Evolutionary conservation across 2,113 vertebrate species (phyloP).

Genomic region (Zapornia atra): DNA sequence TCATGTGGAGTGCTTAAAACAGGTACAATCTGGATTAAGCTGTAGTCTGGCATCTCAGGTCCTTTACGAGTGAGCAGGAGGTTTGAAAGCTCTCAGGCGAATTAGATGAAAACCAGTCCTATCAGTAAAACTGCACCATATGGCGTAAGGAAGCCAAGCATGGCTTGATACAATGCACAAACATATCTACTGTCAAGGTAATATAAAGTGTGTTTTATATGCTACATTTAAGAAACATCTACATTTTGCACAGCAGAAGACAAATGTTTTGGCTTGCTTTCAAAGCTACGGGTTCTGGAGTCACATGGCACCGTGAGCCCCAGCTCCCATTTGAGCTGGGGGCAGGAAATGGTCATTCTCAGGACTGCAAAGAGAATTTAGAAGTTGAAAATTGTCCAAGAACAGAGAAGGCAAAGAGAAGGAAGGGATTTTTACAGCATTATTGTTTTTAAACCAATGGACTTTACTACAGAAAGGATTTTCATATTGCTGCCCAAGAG

Average conservation of each 20-base stretch:
- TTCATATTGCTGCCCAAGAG: neutral
- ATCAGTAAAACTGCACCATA: neutral
- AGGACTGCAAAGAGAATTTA: fast-evolving
- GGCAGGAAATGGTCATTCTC: neutral
- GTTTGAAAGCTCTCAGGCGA: neutral
- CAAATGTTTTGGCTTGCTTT: neutral
- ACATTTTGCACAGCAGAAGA: neutral
- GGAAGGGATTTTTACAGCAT: neutral
- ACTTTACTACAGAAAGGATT: neutral
- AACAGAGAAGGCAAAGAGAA: neutral
- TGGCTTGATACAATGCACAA: neutral
- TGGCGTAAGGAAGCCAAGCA: neutral
- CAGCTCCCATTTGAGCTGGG: neutral
- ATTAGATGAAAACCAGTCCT: neutral
- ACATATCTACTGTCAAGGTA: neutral
- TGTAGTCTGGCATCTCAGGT: neutral
- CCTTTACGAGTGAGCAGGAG: neutral
- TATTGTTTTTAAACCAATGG: neutral
- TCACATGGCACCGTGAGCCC: neutral
- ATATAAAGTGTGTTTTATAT: neutral
- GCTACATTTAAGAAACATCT: neutral
- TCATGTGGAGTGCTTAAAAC: neutral
- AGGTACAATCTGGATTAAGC: neutral
- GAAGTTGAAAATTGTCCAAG: neutral
- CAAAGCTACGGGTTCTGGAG: neutral